These are phyloP conservation scores for Pogonomyrmex californicus DNA, from an alignment of 1,140 invertebrate genomes.

Conservation along the genomic window DNA sequence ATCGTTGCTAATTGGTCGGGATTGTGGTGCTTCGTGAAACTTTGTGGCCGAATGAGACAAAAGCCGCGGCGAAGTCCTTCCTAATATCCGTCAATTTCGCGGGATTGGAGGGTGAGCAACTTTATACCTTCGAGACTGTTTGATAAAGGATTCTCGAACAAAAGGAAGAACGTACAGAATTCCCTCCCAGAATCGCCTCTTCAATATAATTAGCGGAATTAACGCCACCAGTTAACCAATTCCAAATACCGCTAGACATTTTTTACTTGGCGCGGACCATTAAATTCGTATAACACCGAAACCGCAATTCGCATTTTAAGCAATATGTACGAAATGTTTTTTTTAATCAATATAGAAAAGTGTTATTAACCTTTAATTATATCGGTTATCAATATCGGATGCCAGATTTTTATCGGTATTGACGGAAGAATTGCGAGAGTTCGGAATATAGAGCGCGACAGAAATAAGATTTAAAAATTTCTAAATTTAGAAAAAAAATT, in stretches of 20 bases:
- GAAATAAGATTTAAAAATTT: slow-evolving; percentile 14
- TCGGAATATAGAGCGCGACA: background rate
- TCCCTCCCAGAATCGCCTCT: slow-evolving; percentile 16
- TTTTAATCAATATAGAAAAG: slow-evolving; percentile 40
- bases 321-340: background rate
- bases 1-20: slow-evolving; percentile 68
- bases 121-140: slow-evolving; percentile 45
- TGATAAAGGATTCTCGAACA: slow-evolving; percentile 49
- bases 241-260: slow-evolving; percentile 17
- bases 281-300: slow-evolving; percentile 42
- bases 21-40: slow-evolving; percentile 61
- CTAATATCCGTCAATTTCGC: slow-evolving; percentile 53
- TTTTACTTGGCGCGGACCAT: slow-evolving; percentile 35
- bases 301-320: slow-evolving; percentile 17
- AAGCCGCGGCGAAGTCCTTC: slow-evolving; percentile 56
- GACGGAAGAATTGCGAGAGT: background rate
- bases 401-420: slow-evolving; percentile 8
- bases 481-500: background rate
- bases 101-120: background rate
- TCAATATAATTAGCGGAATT: slow-evolving; percentile 57
- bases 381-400: slow-evolving; percentile 25
- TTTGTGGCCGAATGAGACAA: slow-evolving; percentile 62
- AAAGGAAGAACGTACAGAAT: slow-evolving; percentile 43
- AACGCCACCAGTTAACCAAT: slow-evolving; percentile 22
- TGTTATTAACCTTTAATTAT: slow-evolving; percentile 40